Evolutionary conservation across 2,113 vertebrate genomes (phyloP), one percentile per base, ranked within the genome.

Genomic region (Corythornis madagascariensis): DNA sequence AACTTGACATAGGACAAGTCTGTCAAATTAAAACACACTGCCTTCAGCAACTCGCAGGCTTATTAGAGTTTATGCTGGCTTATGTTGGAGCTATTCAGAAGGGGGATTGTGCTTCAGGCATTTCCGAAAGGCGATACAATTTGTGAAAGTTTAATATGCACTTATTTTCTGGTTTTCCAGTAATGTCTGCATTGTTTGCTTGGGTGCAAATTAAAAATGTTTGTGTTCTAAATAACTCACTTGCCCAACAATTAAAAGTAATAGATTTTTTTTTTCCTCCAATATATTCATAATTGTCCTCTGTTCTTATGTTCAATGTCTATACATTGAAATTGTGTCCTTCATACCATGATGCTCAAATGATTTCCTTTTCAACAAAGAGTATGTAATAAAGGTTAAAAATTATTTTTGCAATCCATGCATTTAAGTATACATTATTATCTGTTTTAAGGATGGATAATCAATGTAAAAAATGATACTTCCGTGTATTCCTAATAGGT

Each of bases 291-390:
- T 91, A 96, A 94, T 92, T 73, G 60, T 95, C 84, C 38, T 96
- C 48, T 67, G 20, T 81, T 96, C 64, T 84, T 79, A 70, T 85
- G 86, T 94, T 35, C 35, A 35, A 35, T 7, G 35, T 35, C 35
- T 66, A 91, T 92, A 95, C 92, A 96, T 96, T 96, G 90, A 95
- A 96, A 95, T 93, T 88, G 78, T 72, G 83, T 77, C 84, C 94
- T 95, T 97, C 90, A 80, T 96, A 83, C 87, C 4, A 5, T 74
- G 73, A 94, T 95, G 88, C 81, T 90, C 85, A 91, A 97, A 94
- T 9, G 43, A 97, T 97, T 97, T 97, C 95, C 96, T 94, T 97
- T 97, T 97, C 96, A 96, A 96, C 95, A 81, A 92, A 95, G 95
- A 67, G 47, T 95, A 93, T 2, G 13, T 97, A 97, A 97, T 97